A percentile compares a stretch with the other conserved stretches of the same genome.
Conservation (phyloP, 2,113 vertebrate genomes). For the Stigmatopora argus region DNA sequence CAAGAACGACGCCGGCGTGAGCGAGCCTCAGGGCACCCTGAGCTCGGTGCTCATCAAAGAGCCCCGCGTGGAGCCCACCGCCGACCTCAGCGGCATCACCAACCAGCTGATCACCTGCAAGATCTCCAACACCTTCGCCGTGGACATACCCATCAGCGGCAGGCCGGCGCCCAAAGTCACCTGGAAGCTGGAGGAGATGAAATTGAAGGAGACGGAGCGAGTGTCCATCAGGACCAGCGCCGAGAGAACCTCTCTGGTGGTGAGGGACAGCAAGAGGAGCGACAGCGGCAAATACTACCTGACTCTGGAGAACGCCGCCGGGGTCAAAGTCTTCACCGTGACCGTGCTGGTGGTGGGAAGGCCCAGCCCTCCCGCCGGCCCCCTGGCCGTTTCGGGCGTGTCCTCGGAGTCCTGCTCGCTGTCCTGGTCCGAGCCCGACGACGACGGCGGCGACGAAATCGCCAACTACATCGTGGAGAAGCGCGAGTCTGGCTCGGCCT, state of each 20-base stretch:
- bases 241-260: slow-evolving; percentile 82
- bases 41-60: slow-evolving; percentile 93
- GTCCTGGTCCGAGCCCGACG: slow-evolving; percentile 86
- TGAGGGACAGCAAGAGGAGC: slow-evolving; percentile 93
- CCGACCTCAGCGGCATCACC: slow-evolving; percentile 92
- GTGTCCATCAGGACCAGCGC: slow-evolving; percentile 83
- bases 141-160: slow-evolving; percentile 93
- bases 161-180: slow-evolving; percentile 89
- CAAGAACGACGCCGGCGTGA: slow-evolving; percentile 89
- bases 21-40: slow-evolving; percentile 89
- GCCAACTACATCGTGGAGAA: slow-evolving; percentile 97
- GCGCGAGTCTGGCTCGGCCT: slow-evolving; percentile 87
- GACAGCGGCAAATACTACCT: slow-evolving; percentile 97
- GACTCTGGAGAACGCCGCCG: slow-evolving; percentile 87
- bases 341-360: slow-evolving; percentile 88
- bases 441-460: slow-evolving; percentile 89
- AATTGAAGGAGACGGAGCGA: slow-evolving; percentile 94
- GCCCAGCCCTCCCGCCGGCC: slow-evolving; percentile 81
- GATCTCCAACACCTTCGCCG: slow-evolving; percentile 81
- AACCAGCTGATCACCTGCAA: slow-evolving; percentile 95
- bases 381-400: slow-evolving; percentile 85
- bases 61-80: slow-evolving; percentile 93
- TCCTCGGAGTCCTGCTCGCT: slow-evolving; percentile 90
- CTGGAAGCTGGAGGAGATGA: slow-evolving; percentile 98
- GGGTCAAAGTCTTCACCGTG: slow-evolving; percentile 88